Base-by-base conservation (phyloP, 2,113 vertebrate genomes). In the Sceloporus undulatus region DNA sequence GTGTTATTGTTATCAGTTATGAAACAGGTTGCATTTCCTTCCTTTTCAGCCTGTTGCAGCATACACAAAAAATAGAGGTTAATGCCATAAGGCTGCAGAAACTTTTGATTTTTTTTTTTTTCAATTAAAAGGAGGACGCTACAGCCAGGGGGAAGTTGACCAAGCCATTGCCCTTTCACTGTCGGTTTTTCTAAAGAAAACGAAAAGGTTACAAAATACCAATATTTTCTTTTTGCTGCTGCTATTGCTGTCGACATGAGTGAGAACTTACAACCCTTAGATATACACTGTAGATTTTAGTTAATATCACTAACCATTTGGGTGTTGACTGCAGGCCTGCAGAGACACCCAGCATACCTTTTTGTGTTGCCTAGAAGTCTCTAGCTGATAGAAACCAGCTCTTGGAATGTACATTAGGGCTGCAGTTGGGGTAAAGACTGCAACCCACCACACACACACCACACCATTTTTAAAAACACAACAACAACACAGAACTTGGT, bases 151-250 rank as follows among this genome's bases (percentile, higher is more conserved):
- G 29, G 38, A 11, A 91, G 78, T 29, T 81, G 70, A 76, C n/a
- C 0, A 1, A 82, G 23, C 4, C 75, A 8, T 27, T 38, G 62
- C 18, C 16, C 1, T 2, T 27, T 0, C 38, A 34, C 6, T 16
- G 29, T 1, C 85, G 14, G 38, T 89, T 94, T n/a, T n/a, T 84
- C 75, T 82, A 21, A 91, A 78, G 16, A 83, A 25, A 16, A 23
- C 66, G 7, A 48, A 48, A 48, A 82, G 38, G n/a, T 81, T 38
- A 25, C 23, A 38, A 16, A 80, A 62, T 52, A 83, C 65, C 80
- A 70, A n/a, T 27, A 5, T 89, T 75, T 29, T 13, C 13, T 14
- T 48, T 13, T 0, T 78, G 71, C 48, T 87, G 1, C 68, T 78
- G 71, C 6, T 82, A 16, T 9, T 52, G 85, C 34, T 83, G 42